Evolutionary conservation across 1,140 invertebrate species (phyloP).

Genomic region (Theocolax elegans): DNA sequence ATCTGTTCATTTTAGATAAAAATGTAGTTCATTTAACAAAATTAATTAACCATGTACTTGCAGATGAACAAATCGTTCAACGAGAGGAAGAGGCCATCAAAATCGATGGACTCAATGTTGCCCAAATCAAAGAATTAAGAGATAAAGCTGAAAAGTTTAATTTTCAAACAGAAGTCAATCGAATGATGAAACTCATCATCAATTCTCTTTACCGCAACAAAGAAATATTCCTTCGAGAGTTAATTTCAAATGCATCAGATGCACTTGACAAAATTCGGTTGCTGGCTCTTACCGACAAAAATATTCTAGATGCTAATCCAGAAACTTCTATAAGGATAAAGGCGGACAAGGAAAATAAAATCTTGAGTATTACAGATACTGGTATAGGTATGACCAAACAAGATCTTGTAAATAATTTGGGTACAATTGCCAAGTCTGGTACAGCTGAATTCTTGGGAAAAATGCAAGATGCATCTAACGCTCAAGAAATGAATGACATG

Average conservation of each 20-base stretch:
- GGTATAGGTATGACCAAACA: conserved; percentile 98
- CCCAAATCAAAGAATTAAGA: conserved; percentile 91
- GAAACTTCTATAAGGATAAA: conserved; percentile 95
- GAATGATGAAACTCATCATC: conserved; percentile 99
- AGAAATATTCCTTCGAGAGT: conserved; percentile 97
- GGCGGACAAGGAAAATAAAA: conserved; percentile 94
- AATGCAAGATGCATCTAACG: conserved; percentile 79
- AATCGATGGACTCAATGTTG: conserved; percentile 93
- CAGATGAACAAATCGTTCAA: conserved; percentile 82
- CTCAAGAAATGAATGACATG: conserved; percentile 83
- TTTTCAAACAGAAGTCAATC: conserved; percentile 97
- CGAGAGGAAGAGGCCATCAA: conserved; percentile 98
- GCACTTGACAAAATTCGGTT: conserved; percentile 95
- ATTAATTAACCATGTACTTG: too few species aligned
- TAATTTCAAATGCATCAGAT: conserved; percentile 97
- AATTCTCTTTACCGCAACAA: conserved; percentile 98
- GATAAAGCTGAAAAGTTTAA: conserved; percentile 93
- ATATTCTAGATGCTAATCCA: conserved; percentile 79
- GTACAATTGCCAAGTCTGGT: conserved; percentile 99
- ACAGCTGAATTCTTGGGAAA: conserved; percentile 98
- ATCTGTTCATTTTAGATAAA: too few species aligned
- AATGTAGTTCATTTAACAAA: too few species aligned
- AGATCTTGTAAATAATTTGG: conserved; percentile 95
- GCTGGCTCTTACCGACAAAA: conserved; percentile 88
- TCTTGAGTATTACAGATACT: conserved; percentile 95